These are phyloP conservation scores for Brachyistius frenatus DNA, from an alignment of 2,113 vertebrate genomes.

Conservation along the genomic window DNA sequence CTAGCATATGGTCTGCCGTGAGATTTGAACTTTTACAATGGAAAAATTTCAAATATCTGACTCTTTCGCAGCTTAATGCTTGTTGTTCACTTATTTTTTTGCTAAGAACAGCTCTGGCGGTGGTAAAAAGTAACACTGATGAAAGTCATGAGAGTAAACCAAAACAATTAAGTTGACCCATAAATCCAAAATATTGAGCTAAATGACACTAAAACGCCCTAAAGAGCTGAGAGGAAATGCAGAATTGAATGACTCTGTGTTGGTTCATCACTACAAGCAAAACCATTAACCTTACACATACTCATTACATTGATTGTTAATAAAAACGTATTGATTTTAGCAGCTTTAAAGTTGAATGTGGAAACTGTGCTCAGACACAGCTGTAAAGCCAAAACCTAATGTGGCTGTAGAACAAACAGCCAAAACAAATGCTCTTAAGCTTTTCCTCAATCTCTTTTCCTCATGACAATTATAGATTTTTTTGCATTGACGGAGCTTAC, in stretches of 20 bases:
- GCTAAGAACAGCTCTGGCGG: neutral
- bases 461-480: neutral
- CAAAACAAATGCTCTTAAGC: neutral
- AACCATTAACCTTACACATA: neutral
- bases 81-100: too few species aligned
- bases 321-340: constrained; percentile 1
- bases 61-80: too few species aligned
- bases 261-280: neutral
- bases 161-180: neutral
- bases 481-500: neutral
- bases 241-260: neutral
- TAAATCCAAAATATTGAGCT: neutral
- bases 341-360: neutral
- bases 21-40: too few species aligned
- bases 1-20: too few species aligned
- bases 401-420: neutral
- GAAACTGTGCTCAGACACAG: too few species aligned
- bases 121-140: neutral
- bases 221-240: neutral
- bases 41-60: too few species aligned
- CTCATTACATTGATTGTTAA: neutral
- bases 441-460: neutral
- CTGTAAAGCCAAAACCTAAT: neutral
- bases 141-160: neutral
- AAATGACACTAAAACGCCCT: neutral